Evolutionary conservation across 2,113 vertebrate species (phyloP), one percentile per base, ranked within the genome.

Genomic region (Pelecanus crispus): DNA sequence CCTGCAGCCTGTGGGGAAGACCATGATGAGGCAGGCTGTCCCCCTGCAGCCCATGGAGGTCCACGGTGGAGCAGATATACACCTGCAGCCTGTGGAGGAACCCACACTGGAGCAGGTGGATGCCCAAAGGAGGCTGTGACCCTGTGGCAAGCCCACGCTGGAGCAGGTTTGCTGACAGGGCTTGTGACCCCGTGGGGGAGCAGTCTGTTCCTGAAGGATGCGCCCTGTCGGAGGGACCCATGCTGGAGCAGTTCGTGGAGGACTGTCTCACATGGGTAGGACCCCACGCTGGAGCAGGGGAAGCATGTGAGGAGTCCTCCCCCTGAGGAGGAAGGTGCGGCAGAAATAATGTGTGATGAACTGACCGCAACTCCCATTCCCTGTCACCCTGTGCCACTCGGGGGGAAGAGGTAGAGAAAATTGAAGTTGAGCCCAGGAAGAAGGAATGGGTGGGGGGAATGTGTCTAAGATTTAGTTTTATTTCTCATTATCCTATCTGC

Each of bases 341-440:
- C 0, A 7, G 42, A 81, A 21, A 50, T 3, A 50, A 56, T 0
- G 0, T 36, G 16, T 24, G 12, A 75, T 44, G 29, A 75, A 25
- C 8, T 47, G 34, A 45, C 6, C 0, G 0, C 9, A 59, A 26
- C 2, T 6, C n/a, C 8, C 14, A 73, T 20, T 85, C 11, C 10
- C 6, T 1, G 0, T 32, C 2, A 7, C 18, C 7, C 19, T 67
- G 26, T 2, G 2, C 38, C 4, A 3, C 18, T 50, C 4, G 4
- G 1, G 15, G 3, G 2, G 4, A 38, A 15, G 14, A 56, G 6
- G 10, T 29, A 81, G 47, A 44, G 18, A 81, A 74, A 84, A 59
- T 1, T 1, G 24, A 85, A 19, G 3, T 17, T 53, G 19, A 67
- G 26, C 24, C 38, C 4, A 1, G 5, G 15, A 72, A 81, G 8